Conservation (phyloP, 35 echinoderm and acorn worm genomes). For the Hemicentrotus pulcherrimus region DNA sequence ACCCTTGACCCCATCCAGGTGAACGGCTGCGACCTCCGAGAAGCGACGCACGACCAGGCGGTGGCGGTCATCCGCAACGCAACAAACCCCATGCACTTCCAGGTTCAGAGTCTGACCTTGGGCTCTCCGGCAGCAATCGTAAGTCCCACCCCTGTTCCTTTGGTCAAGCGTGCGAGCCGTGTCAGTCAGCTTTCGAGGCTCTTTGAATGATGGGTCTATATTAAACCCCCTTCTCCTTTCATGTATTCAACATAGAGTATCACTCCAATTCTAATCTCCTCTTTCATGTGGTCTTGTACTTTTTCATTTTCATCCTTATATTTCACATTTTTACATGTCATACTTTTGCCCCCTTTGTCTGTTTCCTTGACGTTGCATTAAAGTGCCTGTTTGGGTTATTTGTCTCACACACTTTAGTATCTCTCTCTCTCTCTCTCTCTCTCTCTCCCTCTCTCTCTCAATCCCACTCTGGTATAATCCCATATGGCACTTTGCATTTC, state of each 20-base stretch:
- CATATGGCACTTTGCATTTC: too few species aligned
- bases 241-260: not conserved
- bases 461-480: too few species aligned
- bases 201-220: constrained; percentile 43
- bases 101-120: constrained; percentile 75
- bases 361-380: too few species aligned
- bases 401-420: too few species aligned
- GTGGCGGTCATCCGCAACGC: constrained; percentile 94
- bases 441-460: too few species aligned
- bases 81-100: constrained; percentile 81
- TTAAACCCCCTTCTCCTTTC: not conserved
- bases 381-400: too few species aligned
- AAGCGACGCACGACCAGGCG: constrained; percentile 85
- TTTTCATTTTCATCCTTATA: not conserved
- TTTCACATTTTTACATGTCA: not conserved
- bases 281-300: not conserved
- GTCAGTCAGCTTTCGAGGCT: constrained; percentile 58
- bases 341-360: not conserved
- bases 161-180: constrained; percentile 48
- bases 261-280: not conserved
- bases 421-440: too few species aligned
- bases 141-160: constrained; percentile 45
- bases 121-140: constrained; percentile 58
- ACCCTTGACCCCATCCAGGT: constrained; percentile 66
- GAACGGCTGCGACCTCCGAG: constrained; percentile 81